phyloP scores from a whole-genome alignment of 1,140 invertebrate genomes.

The Sycobia sp. region DNA sequence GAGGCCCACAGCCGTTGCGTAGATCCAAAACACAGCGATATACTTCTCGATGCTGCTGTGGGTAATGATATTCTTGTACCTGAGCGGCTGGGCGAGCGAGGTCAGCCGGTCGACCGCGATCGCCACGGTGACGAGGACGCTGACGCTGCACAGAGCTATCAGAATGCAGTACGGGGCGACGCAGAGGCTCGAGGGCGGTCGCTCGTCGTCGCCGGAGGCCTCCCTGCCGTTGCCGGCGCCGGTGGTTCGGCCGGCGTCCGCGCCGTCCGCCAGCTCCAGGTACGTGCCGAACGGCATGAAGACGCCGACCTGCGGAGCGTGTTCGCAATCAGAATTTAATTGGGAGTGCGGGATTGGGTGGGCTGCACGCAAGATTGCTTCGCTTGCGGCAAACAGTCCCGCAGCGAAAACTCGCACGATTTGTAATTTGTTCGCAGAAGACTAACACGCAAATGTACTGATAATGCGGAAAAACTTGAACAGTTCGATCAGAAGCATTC shows the following conservation, averaged over 20 bases:
- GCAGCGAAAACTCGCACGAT: too few species aligned
- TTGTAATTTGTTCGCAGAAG: too few species aligned
- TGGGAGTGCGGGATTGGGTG: too few species aligned
- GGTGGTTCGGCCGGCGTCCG: conserved; percentile 43
- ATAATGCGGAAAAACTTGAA: too few species aligned
- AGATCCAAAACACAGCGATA: conserved; percentile 68
- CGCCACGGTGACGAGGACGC: conserved; percentile 68
- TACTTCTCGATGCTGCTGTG: conserved; percentile 66
- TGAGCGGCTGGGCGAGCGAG: conserved; percentile 68
- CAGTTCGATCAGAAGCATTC: too few species aligned
- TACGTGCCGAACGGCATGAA: conserved; percentile 73
- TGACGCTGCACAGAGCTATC: conserved; percentile 69
- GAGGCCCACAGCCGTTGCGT: conserved; percentile 64
- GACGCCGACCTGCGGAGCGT: conserved; percentile 62
- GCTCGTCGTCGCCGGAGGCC: neutral
- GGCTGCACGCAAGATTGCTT: too few species aligned
- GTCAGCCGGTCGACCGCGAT: conserved; percentile 72
- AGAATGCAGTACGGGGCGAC: conserved; percentile 67
- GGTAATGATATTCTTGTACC: conserved; percentile 70
- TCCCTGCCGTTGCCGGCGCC: conserved; percentile 34
- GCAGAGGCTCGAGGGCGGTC: conserved; percentile 52
- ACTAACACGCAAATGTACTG: too few species aligned
- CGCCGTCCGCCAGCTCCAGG: conserved; percentile 62
- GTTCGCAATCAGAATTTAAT: neutral
- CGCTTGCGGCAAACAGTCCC: too few species aligned